Conservation (phyloP, 2,888 invertebrate species). For the Tryphoninae sp. region DNA sequence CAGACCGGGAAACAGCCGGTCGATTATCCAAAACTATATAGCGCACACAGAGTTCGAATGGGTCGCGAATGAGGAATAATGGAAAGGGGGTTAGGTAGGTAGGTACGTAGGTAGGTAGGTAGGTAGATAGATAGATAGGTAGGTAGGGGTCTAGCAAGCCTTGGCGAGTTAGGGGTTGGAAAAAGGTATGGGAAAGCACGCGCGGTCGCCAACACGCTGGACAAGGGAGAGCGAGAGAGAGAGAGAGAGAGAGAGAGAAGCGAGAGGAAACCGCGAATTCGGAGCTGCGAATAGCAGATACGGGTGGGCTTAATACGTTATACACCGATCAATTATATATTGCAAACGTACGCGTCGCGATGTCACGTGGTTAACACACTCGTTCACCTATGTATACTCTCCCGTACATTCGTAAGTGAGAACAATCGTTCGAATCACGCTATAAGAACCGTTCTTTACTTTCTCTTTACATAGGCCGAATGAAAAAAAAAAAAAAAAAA, state of each 20-base stretch:
- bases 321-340: slow-evolving; percentile 75
- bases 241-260: slow-evolving; percentile 44
- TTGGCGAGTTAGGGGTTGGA: neutral
- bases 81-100: neutral
- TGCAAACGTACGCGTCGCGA: slow-evolving; percentile 71
- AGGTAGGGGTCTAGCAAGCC: too few species aligned
- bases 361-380: slow-evolving; percentile 66
- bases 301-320: slow-evolving; percentile 69
- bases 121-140: too few species aligned
- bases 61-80: slow-evolving; percentile 51
- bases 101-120: too few species aligned
- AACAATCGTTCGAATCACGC: too few species aligned
- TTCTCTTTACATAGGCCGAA: too few species aligned
- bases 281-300: slow-evolving; percentile 75
- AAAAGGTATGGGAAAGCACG: slow-evolving; percentile 61
- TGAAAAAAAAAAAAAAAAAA: too few species aligned
- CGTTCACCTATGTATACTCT: too few species aligned
- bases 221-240: slow-evolving; percentile 17
- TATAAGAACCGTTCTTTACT: too few species aligned
- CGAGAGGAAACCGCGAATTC: slow-evolving; percentile 63
- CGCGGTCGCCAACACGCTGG: slow-evolving; percentile 54
- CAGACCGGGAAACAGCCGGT: slow-evolving; percentile 50
- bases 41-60: slow-evolving; percentile 8
- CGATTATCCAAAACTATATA: slow-evolving; percentile 50
- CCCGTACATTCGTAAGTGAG: too few species aligned